Percentiles rank a stretch among this genome's conserved stretches.
Evolutionary conservation across 1,140 invertebrate species (phyloP).

Genomic region (Venustaconcha ellipsiformis): DNA sequence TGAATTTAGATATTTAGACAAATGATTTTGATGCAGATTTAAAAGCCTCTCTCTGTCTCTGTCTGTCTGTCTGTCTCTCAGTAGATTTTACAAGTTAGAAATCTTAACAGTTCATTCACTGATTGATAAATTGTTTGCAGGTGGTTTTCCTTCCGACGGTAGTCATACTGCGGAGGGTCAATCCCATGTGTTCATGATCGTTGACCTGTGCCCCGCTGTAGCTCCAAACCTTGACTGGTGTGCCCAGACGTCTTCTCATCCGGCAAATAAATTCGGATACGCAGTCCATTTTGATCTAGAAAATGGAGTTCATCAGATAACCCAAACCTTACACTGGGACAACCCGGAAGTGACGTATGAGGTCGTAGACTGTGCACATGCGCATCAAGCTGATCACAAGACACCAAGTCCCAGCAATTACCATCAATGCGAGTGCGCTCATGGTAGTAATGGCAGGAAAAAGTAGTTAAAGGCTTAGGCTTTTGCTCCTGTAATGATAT

Average conservation of each 20-base stretch:
- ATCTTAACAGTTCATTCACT: too few species aligned
- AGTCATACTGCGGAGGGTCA: neutral
- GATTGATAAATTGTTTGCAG: neutral
- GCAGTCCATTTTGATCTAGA: slow-evolving; percentile 14
- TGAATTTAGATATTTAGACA: too few species aligned
- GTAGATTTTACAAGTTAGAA: too few species aligned
- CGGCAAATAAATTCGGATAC: slow-evolving; percentile 6
- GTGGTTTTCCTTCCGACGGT: neutral
- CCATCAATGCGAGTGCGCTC: too few species aligned
- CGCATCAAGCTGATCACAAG: too few species aligned
- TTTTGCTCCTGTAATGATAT: too few species aligned
- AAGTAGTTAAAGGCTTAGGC: too few species aligned
- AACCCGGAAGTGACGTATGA: slow-evolving; percentile 12
- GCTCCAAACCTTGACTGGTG: slow-evolving; percentile 12
- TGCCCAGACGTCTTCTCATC: neutral
- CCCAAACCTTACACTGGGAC: slow-evolving; percentile 1
- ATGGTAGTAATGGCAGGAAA: too few species aligned
- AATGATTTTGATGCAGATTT: too few species aligned
- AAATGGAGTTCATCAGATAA: slow-evolving; percentile 5
- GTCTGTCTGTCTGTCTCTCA: too few species aligned
- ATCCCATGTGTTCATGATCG: slow-evolving; percentile 7
- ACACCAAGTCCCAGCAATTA: too few species aligned
- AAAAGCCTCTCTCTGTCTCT: too few species aligned
- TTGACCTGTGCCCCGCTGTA: slow-evolving; percentile 9
- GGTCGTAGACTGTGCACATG: neutral